Percentiles rank a stretch among this genome's conserved stretches.
Conservation (phyloP, 2,888 invertebrate species). For the Axea sp. region DNA sequence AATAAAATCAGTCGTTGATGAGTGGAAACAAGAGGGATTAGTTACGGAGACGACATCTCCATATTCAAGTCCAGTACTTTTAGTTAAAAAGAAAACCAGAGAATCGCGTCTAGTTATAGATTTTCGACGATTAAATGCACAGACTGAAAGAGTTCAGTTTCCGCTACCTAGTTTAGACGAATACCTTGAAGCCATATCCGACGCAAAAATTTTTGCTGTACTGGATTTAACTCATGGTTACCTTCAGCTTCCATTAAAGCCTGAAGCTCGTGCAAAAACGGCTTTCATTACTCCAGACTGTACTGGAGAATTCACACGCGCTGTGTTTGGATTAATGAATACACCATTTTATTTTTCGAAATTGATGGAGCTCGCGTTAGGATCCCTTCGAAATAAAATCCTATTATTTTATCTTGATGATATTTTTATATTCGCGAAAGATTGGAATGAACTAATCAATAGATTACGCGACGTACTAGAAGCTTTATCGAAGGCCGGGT, state of each 20-base stretch:
- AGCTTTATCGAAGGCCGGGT: constrained; percentile 6
- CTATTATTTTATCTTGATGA: constrained; percentile 3
- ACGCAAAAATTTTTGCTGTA: constrained; percentile 39
- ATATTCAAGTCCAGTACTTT: constrained; percentile 6
- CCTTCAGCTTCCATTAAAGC: neutral
- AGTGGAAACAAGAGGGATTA: constrained; percentile 17
- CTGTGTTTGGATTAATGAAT: neutral
- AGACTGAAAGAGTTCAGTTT: constrained; percentile 33
- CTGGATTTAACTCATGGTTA: constrained; percentile 1
- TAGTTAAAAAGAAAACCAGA: neutral
- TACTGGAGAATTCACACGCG: constrained; percentile 2
- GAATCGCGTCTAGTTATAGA: constrained; percentile 2
- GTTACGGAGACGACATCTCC: constrained; percentile 10
- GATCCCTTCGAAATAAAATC: neutral
- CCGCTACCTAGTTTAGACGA: constrained; percentile 60
- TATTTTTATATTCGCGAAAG: neutral
- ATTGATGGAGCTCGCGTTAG: constrained; percentile 1
- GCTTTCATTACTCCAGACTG: constrained; percentile 1
- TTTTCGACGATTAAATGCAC: neutral
- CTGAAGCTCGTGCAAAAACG: constrained; percentile 2
- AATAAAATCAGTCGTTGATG: constrained; percentile 2
- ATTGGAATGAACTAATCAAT: neutral
- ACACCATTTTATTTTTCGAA: constrained; percentile 2
- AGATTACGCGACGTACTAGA: neutral
- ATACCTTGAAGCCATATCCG: constrained; percentile 48